Base-by-base conservation (phyloP, 2,113 vertebrate species). In the Rhinoderma darwinii region DNA sequence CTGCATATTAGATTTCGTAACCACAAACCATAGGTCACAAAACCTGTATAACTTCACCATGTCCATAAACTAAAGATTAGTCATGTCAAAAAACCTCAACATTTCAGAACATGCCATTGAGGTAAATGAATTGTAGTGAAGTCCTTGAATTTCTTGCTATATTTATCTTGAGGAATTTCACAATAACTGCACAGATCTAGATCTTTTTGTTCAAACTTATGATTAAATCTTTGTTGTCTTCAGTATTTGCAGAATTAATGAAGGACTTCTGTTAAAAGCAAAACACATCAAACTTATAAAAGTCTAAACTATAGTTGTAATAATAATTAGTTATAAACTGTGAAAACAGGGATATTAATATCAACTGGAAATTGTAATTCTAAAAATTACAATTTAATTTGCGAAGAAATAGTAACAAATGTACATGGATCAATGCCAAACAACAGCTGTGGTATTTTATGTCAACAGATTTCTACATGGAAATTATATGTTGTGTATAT, bases 61-160 rank as follows among this genome's bases (percentile, higher is more conserved):
- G 80, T 82, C 56, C 68, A 35, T 68, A 82, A 82, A 82, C 61
- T 68, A 82, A 82, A 82, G 47, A 68, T 82, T 68, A 66, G 80
- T 32, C 39, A 82, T 82, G n/a, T 82, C 63, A 47, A 41, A 82
- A 59, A 68, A 66, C 80, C 61, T 44, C 80, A 82, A 22, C 59
- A 68, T 82, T 82, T 41, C 59, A 44, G n/a, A 47, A 25, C 41
- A 82, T 30, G 43, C 61, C 61, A 68, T 68, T 82, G 47, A 68
- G 41, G 72, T 15, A 44, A 44, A 20, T 35, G 27, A 82, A 30
- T 15, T 82, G n/a, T 44, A 61, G 35, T 32, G 27, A 61, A 61
- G 22, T 61, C n/a, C 17, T 81, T 37, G 12, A 50, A 17, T 77
- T 50, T 51, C 59, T 80, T 39, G 77, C n/a, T 25, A 14, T 81